Evolutionary conservation across 2,113 vertebrate species (phyloP).

Genomic region (Rousettus leschenaultii): DNA sequence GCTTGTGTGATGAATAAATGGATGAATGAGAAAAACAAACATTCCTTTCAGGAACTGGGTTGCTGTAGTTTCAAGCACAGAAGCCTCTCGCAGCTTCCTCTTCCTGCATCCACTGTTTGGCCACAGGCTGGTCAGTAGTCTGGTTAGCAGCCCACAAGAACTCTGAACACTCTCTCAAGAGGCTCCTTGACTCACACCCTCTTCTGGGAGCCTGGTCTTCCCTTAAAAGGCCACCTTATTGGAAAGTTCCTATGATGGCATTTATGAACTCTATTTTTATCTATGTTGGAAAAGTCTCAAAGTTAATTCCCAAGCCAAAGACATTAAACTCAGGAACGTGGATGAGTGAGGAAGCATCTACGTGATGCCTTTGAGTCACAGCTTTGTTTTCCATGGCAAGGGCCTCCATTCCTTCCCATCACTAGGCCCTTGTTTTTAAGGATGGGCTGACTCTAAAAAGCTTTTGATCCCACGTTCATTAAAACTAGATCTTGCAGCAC

Average conservation of each 20-base stretch:
- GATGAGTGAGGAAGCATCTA: conserved; percentile 70
- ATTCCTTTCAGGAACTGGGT: conserved; percentile 14
- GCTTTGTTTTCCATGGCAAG: conserved; percentile 79
- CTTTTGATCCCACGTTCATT: conserved; percentile 81
- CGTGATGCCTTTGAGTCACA: conserved; percentile 69
- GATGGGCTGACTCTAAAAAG: conserved; percentile 74
- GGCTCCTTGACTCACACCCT: conserved; percentile 57
- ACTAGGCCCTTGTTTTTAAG: conserved; percentile 74
- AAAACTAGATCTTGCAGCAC: conserved; percentile 75
- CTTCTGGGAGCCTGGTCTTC: conserved; percentile 50
- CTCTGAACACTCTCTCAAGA: neutral
- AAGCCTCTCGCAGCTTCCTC: conserved; percentile 26
- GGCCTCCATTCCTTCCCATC: conserved; percentile 64
- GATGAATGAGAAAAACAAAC: neutral
- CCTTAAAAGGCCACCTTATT: conserved; percentile 70
- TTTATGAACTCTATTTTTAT: conserved; percentile 76
- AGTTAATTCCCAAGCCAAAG: conserved; percentile 76
- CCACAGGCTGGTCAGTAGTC: neutral
- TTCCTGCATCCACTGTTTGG: conserved; percentile 17
- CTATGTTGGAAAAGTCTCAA: conserved; percentile 70
- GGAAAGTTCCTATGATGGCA: conserved; percentile 74
- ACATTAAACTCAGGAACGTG: conserved; percentile 74
- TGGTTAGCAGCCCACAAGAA: neutral
- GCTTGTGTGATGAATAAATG: neutral
- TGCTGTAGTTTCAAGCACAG: neutral